Base-by-base conservation (phyloP, 2,888 invertebrate genomes). In the Melinaea menophilus region DNA sequence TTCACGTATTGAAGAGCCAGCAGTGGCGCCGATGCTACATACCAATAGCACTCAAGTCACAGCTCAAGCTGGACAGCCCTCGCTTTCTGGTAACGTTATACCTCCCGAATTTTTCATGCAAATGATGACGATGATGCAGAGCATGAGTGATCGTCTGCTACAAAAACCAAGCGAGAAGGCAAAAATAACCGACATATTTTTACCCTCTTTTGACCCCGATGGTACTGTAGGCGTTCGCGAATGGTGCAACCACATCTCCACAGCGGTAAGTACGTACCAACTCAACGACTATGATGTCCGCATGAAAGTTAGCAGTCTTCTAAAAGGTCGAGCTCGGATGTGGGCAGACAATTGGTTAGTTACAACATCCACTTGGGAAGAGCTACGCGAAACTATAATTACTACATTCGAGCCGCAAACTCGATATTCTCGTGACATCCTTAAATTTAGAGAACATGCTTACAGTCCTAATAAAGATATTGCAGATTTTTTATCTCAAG, bases 341-440 rank as follows among this genome's bases (percentile, higher is more conserved):
- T 75, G 74, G 75, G 70, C 65, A 9, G 75, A 76, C 34, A 61
- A 73, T 33, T 75, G 74, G 75, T 33, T 75, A 0, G 73, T 75
- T 0, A 65, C 71, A 0, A 76, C 77, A 0, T 37, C 68, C 0
- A 54, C 74, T 0, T 77, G 74, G 73, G 57, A 69, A 4, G 73
- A 75, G 47, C 59, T 74, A 55, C 68, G 71, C 1, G 55, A 65
- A 9, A 61, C 33, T n/a, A 47, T 66, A 4, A 61, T 62, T 2
- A 60, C 56, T 0, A 71, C 69, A 0, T 75, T 74, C 62, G 74
- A 76, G 59, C 76, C 75, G 0, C n/a, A n/a, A n/a, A n/a, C n/a
- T n/a, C n/a, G n/a, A n/a, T n/a, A n/a, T n/a, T n/a, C n/a, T n/a
- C n/a, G n/a, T n/a, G n/a, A n/a, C n/a, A n/a, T n/a, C n/a, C n/a